Conservation (phyloP, 2,797 vertebrate species). For the Poecilia gillii region DNA sequence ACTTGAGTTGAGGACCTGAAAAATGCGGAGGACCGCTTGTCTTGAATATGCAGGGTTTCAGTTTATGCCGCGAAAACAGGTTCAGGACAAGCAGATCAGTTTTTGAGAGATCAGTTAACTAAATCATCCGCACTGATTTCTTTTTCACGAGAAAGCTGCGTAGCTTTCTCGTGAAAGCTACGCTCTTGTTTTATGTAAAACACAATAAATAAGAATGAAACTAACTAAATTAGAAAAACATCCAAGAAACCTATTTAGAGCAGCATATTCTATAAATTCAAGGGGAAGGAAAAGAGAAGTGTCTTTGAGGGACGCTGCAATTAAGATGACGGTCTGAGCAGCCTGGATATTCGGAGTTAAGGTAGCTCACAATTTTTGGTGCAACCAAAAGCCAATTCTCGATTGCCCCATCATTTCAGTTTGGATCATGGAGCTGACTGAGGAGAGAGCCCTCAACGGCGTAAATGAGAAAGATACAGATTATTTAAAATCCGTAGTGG, state of each 20-base stretch:
- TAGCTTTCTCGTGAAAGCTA: neutral
- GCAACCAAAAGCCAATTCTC: neutral
- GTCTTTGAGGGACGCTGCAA: neutral
- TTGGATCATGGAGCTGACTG: neutral
- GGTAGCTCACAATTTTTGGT: neutral
- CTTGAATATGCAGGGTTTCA: constrained; percentile 31
- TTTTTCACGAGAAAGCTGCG: neutral
- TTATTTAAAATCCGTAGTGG: neutral
- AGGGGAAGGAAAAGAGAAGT: neutral
- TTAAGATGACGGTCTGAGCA: neutral
- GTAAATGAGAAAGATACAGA: neutral
- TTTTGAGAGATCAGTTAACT: neutral
- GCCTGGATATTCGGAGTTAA: neutral
- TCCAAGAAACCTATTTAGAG: neutral
- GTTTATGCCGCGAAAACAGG: neutral
- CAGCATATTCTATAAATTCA: neutral
- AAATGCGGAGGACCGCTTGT: constrained; percentile 48
- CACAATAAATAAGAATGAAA: neutral
- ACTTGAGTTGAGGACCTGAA: constrained; percentile 36
- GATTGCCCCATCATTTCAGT: neutral
- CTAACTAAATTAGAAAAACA: neutral
- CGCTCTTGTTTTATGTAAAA: neutral
- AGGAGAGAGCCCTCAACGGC: neutral
- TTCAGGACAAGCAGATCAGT: neutral
- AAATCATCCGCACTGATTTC: neutral